phyloP scores from a whole-genome alignment of 92 coral and sea anemone species.

The Isaurus tuberculatus region DNA sequence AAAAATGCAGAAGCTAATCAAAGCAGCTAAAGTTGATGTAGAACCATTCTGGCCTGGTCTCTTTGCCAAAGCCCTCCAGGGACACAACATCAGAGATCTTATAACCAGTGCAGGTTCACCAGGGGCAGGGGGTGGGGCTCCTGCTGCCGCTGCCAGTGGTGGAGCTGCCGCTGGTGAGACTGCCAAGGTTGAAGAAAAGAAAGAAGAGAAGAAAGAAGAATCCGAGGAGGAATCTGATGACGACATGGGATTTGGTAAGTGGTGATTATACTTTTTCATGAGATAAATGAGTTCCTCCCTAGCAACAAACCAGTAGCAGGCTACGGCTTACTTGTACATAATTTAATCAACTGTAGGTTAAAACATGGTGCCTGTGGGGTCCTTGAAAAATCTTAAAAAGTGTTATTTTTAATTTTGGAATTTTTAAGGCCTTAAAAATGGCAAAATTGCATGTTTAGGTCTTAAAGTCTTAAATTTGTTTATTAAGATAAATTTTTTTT shows the following conservation, averaged over 20 bases:
- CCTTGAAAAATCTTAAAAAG: too few relatives aligned
- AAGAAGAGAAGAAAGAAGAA: slow-evolving; percentile 79
- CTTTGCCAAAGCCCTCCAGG: slow-evolving; percentile 97
- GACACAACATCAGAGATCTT: slow-evolving; percentile 87
- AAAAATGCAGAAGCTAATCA: slow-evolving; percentile 81
- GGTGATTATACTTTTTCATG: too few relatives aligned
- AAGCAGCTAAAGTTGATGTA: slow-evolving; percentile 92
- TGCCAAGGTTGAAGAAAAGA: slow-evolving; percentile 71
- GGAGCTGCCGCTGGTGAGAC: slow-evolving; percentile 48
- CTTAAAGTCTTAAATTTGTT: too few relatives aligned
- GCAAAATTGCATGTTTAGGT: too few relatives aligned
- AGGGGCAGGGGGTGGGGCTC: slow-evolving; percentile 86
- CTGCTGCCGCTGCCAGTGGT: slow-evolving; percentile 69
- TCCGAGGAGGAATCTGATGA: slow-evolving; percentile 88
- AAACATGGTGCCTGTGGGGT: too few relatives aligned
- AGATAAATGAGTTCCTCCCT: background rate
- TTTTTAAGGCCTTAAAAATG: too few relatives aligned
- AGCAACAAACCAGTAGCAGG: background rate
- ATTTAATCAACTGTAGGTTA: background rate
- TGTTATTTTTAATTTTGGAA: too few relatives aligned
- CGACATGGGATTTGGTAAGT: slow-evolving; percentile 99
- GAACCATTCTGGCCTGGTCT: slow-evolving; percentile 99
- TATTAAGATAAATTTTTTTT: too few relatives aligned
- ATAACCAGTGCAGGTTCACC: slow-evolving; percentile 94
- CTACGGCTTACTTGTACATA: background rate